phyloP scores from a whole-genome alignment of 2,113 vertebrate genomes.

The Origma solitaria region DNA sequence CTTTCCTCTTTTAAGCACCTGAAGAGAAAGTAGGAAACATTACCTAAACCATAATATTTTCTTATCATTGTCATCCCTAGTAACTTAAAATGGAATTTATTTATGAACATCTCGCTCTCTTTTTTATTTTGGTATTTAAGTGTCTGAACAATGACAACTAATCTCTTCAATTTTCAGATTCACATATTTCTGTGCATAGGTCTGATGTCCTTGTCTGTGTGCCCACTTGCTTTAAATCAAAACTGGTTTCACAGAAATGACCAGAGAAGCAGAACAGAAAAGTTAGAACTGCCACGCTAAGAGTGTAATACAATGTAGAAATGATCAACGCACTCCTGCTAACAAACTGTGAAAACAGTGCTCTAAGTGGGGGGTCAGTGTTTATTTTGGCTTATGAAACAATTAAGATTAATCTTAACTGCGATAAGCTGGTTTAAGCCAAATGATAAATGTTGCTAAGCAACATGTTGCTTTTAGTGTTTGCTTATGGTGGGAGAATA shows the following conservation, averaged over 20 bases:
- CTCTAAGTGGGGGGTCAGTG: slow-evolving; percentile 66
- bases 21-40: not conserved
- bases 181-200: not conserved
- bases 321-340: slow-evolving; percentile 70
- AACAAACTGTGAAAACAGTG: slow-evolving; percentile 76
- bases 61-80: not conserved
- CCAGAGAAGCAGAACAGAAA: not conserved
- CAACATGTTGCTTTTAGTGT: not conserved
- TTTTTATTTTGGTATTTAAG: not conserved
- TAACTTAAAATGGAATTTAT: not conserved
- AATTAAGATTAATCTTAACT: slow-evolving; percentile 68
- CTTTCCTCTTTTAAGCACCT: not conserved
- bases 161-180: not conserved
- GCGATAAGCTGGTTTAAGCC: slow-evolving; percentile 62
- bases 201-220: not conserved
- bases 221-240: not conserved
- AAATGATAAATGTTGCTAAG: slow-evolving; percentile 57
- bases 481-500: not conserved
- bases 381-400: slow-evolving; percentile 77
- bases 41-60: not conserved
- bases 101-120: not conserved
- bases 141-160: not conserved
- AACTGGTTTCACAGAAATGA: not conserved
- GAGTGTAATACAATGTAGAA: slow-evolving; percentile 55
- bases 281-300: not conserved